phyloP scores from a whole-genome alignment of 1,140 invertebrate genomes.

The Coptotermes formosanus region DNA sequence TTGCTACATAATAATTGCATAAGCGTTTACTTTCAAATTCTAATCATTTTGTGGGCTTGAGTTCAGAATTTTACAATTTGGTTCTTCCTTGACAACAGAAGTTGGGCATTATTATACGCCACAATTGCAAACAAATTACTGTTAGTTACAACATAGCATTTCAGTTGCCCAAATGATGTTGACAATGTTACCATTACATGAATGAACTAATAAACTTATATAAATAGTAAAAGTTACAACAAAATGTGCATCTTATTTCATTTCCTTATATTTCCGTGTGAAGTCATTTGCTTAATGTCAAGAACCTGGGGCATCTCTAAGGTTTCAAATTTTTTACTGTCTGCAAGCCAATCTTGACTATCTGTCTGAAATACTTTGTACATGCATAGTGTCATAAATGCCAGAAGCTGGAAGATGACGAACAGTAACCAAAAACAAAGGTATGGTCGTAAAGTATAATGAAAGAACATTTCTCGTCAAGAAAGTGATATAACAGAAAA shows the following conservation, averaged over 20 bases:
- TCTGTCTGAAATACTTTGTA: no score
- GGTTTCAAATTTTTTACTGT: no score
- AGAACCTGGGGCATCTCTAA: no score
- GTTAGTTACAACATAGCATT: background rate
- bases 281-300: no score
- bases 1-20: background rate
- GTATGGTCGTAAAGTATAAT: no score
- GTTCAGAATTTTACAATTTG: background rate
- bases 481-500: no score
- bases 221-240: background rate
- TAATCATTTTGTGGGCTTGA: background rate
- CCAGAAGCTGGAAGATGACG: no score
- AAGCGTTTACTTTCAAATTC: background rate
- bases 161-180: background rate
- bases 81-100: background rate
- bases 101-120: background rate
- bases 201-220: background rate
- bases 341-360: no score
- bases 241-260: background rate
- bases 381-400: no score
- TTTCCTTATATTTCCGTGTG: no score
- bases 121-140: background rate
- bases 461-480: no score
- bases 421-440: no score
- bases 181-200: slow-evolving; percentile 3